Percentiles rank a stretch among this genome's conserved stretches.
phyloP scores from a whole-genome alignment of 2,797 vertebrate species.

The Sciurus carolinensis region DNA sequence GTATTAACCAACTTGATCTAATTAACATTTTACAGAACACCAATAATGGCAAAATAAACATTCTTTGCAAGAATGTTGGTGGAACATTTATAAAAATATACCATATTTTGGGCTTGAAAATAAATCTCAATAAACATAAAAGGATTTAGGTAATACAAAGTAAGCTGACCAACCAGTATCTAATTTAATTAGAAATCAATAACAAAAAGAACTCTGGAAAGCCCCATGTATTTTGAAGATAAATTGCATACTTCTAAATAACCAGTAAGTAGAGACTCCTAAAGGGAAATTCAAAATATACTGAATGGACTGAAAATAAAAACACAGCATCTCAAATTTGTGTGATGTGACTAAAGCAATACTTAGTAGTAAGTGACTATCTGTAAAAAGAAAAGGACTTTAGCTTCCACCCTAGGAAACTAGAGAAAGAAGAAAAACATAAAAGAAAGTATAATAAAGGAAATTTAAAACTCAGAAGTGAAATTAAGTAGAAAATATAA shows the following conservation, averaged over 20 bases:
- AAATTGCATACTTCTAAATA: background rate
- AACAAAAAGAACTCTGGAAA: conserved; percentile 1
- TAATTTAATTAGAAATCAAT: conserved; percentile 39
- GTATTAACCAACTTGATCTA: background rate
- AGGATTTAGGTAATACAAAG: background rate
- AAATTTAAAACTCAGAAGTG: background rate
- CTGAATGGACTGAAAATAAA: background rate
- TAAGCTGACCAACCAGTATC: background rate
- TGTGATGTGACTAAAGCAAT: background rate
- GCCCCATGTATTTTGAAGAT: background rate
- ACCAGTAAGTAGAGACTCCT: background rate
- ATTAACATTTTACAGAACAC: background rate
- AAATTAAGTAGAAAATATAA: conserved; percentile 1
- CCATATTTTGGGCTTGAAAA: background rate
- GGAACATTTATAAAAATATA: background rate
- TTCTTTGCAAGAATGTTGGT: background rate
- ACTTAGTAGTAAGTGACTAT: background rate
- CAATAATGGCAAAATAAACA: background rate
- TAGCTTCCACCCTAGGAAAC: background rate
- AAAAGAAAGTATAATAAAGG: background rate
- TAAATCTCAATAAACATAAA: conserved; percentile 22
- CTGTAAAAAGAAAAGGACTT: background rate
- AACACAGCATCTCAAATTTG: conserved; percentile 1
- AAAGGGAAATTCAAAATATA: background rate
- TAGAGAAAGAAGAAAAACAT: background rate